These are phyloP conservation scores for Anodontia alba DNA, from an alignment of 2,888 invertebrate species.

Conservation along the genomic window DNA sequence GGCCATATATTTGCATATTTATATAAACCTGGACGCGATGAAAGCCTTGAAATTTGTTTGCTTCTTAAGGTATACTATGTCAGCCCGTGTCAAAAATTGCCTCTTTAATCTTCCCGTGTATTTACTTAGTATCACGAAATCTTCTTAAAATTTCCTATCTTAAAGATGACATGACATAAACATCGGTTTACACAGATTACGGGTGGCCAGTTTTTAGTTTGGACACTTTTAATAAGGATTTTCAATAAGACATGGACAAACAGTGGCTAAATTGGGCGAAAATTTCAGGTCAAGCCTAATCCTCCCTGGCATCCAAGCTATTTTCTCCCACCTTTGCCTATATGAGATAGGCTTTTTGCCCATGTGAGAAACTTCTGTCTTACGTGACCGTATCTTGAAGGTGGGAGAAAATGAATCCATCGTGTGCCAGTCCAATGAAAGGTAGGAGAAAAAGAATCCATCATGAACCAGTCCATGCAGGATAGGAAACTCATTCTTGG, in stretches of 20 bases:
- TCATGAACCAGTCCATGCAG: no score
- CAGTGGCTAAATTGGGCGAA: neutral
- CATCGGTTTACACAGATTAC: neutral
- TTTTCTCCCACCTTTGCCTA: no score
- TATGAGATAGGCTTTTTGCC: no score
- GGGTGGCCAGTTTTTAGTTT: neutral
- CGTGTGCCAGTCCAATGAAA: no score
- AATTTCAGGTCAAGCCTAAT: neutral
- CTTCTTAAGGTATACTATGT: neutral
- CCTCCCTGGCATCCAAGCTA: neutral
- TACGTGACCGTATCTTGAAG: no score
- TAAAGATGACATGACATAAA: constrained; percentile 2
- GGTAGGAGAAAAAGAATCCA: no score
- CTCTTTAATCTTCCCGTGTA: neutral
- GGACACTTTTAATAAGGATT: constrained; percentile 2
- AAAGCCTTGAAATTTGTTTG: neutral
- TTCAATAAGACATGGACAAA: neutral
- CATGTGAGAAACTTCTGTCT: no score
- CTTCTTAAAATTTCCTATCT: constrained; percentile 10
- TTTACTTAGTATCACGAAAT: constrained; percentile 15
- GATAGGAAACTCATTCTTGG: no score
- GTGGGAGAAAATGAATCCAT: no score
- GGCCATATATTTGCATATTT: no score
- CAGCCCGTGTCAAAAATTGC: constrained; percentile 5
- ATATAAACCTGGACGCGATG: neutral